Percentiles rank a stretch among this genome's conserved stretches.
These are phyloP conservation scores for Frankliniella fusca DNA, from an alignment of 2,888 invertebrate genomes.

Conservation along the genomic window DNA sequence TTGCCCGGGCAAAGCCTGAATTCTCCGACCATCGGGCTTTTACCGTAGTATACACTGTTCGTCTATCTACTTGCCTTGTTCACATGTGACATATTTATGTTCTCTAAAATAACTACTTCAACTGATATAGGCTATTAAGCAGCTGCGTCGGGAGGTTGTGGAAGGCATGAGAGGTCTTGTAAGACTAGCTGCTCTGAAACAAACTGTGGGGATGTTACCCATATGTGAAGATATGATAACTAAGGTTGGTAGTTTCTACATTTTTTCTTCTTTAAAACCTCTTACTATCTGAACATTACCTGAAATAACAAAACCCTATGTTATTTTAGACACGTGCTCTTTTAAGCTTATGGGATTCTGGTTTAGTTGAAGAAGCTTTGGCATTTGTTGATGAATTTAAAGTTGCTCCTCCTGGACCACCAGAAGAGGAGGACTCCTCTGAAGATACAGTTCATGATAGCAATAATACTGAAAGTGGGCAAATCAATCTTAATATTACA, in stretches of 20 bases:
- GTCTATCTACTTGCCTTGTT: not conserved
- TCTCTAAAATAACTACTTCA: not conserved
- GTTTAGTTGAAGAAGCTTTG: constrained; percentile 78
- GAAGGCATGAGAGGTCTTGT: constrained; percentile 72
- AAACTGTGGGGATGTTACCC: constrained; percentile 68
- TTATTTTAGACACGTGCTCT: constrained; percentile 62
- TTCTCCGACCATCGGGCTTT: too few species aligned
- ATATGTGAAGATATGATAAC: constrained; percentile 72
- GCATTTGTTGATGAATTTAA: constrained; percentile 76
- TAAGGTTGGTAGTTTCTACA: constrained; percentile 48
- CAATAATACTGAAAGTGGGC: constrained; percentile 32
- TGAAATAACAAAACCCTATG: not conserved
- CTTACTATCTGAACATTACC: too few species aligned
- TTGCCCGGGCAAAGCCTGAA: too few species aligned
- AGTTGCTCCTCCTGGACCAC: constrained; percentile 43
- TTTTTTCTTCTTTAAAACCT: not conserved
- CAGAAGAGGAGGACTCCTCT: not conserved
- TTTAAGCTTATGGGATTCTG: constrained; percentile 79
- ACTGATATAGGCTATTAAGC: constrained; percentile 59
- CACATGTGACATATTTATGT: constrained; percentile 27
- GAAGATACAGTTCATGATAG: constrained; percentile 34
- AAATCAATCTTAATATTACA: not conserved
- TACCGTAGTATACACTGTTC: too few species aligned
- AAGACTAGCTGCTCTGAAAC: constrained; percentile 67
- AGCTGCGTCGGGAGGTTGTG: constrained; percentile 69